Percentiles rank a stretch among this genome's conserved stretches.
phyloP scores from a whole-genome alignment of 2,888 invertebrate species.

The Drosophila pullipes region DNA sequence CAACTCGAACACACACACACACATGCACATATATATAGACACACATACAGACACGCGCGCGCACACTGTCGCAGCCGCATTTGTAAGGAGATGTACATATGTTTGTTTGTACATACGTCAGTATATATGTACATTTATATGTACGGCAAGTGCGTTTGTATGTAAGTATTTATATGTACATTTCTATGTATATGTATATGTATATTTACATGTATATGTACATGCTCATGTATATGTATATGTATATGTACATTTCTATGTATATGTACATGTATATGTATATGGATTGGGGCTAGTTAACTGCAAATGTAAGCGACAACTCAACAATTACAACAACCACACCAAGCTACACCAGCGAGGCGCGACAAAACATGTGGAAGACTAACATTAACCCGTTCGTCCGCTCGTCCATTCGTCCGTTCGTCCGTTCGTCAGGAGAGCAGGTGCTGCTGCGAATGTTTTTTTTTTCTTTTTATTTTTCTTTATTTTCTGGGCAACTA shows the following conservation, averaged over 20 bases:
- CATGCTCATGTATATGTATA: constrained; percentile 2
- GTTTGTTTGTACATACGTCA: constrained; percentile 4
- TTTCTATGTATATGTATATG: constrained; percentile 5
- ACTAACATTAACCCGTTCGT: constrained; percentile 8
- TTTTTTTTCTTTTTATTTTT: neutral
- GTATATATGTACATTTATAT: constrained; percentile 6
- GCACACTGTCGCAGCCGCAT: constrained; percentile 40
- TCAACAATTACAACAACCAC: constrained; percentile 60
- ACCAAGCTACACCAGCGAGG: constrained; percentile 25
- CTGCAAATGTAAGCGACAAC: constrained; percentile 43
- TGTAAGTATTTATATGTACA: neutral
- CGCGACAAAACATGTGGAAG: constrained; percentile 43
- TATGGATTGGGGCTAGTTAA: constrained; percentile 41
- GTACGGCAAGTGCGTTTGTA: neutral
- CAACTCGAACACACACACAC: constrained; percentile 26
- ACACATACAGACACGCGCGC: constrained; percentile 25
- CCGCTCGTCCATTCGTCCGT: neutral
- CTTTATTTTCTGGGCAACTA: neutral
- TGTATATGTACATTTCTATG: constrained; percentile 13
- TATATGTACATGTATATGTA: constrained; percentile 36
- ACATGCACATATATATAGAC: constrained; percentile 5
- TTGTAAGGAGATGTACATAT: constrained; percentile 32
- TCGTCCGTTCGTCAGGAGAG: constrained; percentile 8
- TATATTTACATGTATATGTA: constrained; percentile 2
- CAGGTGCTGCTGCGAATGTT: constrained; percentile 21